Conservation (phyloP, 2,888 invertebrate species). For the Chirona hameri region DNA sequence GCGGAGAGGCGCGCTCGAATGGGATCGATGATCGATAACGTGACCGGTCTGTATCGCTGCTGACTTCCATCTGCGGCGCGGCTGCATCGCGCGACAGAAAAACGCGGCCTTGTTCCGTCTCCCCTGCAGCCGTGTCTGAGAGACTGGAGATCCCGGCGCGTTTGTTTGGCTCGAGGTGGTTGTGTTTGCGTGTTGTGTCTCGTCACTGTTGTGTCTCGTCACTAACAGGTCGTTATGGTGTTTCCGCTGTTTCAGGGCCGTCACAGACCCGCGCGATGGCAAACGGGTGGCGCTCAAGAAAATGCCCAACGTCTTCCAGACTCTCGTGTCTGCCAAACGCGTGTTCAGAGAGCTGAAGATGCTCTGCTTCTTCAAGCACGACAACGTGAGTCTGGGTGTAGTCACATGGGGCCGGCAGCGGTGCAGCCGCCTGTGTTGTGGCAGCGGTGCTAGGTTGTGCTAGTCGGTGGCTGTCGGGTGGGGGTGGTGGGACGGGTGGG, state of each 20-base stretch:
- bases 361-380: constrained; percentile 99
- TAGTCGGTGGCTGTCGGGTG: too few species aligned
- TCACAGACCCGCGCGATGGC: constrained; percentile 98
- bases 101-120: too few species aligned
- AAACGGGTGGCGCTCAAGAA: constrained; percentile 98
- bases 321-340: constrained; percentile 95
- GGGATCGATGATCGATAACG: too few species aligned
- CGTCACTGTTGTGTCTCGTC: neutral
- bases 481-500: neutral
- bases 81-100: too few species aligned
- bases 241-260: constrained; percentile 69
- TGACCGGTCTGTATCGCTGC: too few species aligned
- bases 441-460: too few species aligned
- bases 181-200: neutral
- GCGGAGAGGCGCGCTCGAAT: too few species aligned
- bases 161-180: neutral
- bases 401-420: neutral
- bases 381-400: constrained; percentile 76
- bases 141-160: too few species aligned
- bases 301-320: constrained; percentile 99
- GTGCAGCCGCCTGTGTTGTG: neutral
- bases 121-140: too few species aligned
- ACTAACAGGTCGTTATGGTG: neutral
- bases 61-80: too few species aligned
- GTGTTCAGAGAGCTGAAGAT: constrained; percentile 98